Evolutionary conservation across 2,888 invertebrate species (phyloP).

Genomic region (Amorpha juglandis): DNA sequence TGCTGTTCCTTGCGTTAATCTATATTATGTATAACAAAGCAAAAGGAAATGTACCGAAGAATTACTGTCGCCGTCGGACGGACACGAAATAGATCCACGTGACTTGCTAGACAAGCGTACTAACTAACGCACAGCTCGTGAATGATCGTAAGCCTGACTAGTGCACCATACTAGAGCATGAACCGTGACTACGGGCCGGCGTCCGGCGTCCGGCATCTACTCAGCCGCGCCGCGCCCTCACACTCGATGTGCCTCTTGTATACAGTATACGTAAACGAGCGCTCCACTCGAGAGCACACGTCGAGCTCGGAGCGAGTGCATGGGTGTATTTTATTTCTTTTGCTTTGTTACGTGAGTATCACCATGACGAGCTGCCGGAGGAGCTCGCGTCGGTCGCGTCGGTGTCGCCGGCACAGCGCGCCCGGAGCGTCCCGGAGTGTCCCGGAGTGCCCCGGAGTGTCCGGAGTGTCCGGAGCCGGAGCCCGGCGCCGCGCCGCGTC

Average conservation of each 20-base stretch:
- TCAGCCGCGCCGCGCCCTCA: conserved; percentile 6
- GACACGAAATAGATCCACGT: conserved; percentile 65
- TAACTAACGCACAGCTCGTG: conserved; percentile 80
- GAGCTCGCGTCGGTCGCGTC: conserved; percentile 63
- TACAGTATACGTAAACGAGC: conserved; percentile 67
- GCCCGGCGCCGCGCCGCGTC: conserved; percentile 67
- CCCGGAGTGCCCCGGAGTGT: too few species aligned
- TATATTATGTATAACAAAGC: conserved; percentile 76
- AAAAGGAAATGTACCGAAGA: conserved; percentile 75
- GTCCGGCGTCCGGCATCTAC: neutral
- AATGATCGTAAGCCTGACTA: conserved; percentile 80
- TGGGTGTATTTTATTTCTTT: conserved; percentile 82
- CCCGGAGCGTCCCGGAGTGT: too few species aligned
- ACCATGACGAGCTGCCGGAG: conserved; percentile 74
- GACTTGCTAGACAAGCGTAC: conserved; percentile 72
- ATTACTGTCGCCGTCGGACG: conserved; percentile 51
- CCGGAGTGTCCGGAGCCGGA: conserved; percentile 36
- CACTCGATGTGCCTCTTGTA: conserved; percentile 43
- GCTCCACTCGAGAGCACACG: conserved; percentile 38
- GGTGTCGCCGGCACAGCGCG: conserved; percentile 57
- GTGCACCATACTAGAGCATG: conserved; percentile 51
- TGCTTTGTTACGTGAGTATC: conserved; percentile 81
- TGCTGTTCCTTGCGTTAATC: conserved; percentile 78
- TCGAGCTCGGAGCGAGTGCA: conserved; percentile 53
- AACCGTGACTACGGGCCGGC: conserved; percentile 3